These are phyloP conservation scores for Neopelma chrysocephalum DNA, from an alignment of 2,797 vertebrate species.

Conservation along the genomic window DNA sequence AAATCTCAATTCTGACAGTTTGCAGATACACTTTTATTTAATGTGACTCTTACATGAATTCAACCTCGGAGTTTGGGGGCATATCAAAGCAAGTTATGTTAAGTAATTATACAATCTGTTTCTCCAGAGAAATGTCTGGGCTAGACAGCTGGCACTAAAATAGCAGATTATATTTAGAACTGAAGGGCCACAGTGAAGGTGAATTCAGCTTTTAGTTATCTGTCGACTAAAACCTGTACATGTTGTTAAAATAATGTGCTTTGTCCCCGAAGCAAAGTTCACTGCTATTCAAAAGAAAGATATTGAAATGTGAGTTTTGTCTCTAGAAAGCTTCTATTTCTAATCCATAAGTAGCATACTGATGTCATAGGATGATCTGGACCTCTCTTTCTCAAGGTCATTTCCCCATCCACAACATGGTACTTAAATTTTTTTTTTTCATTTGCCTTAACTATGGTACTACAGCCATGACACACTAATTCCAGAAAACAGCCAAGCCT, in stretches of 20 bases:
- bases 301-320: neutral
- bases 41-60: neutral
- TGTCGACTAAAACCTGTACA: neutral
- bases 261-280: neutral
- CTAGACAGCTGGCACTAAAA: neutral
- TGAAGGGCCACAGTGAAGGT: constrained; percentile 1
- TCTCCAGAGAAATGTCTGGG: constrained; percentile 11
- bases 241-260: neutral
- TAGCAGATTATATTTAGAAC: constrained; percentile 37
- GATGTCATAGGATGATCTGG: neutral
- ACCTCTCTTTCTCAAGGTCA: neutral
- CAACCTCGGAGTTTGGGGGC: neutral
- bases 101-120: constrained; percentile 38
- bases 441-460: neutral
- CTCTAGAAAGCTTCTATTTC: neutral
- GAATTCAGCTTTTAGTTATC: neutral
- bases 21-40: constrained; percentile 12
- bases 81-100: neutral
- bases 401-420: neutral
- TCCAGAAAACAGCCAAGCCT: neutral
- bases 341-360: neutral
- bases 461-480: neutral
- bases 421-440: neutral
- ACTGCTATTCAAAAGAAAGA: neutral
- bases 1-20: neutral